Conservation (phyloP, 35 echinoderm and acorn worm genomes). For the Hemicentrotus pulcherrimus region DNA sequence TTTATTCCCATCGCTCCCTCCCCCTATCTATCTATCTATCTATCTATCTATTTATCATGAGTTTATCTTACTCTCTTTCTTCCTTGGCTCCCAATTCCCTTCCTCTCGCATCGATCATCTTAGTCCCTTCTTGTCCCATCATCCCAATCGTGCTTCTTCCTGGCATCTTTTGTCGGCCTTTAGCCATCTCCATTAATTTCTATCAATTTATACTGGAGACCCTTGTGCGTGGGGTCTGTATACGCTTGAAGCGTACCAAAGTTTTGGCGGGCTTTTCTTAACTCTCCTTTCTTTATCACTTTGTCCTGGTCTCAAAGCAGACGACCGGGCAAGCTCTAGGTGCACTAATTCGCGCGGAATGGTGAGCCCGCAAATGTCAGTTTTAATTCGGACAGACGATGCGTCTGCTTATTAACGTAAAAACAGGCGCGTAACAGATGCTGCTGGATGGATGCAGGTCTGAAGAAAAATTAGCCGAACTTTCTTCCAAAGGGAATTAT, state of each 20-base stretch:
- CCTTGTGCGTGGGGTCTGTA: not conserved
- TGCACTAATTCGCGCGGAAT: constrained; percentile 49
- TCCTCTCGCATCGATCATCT: not conserved
- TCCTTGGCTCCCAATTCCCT: not conserved
- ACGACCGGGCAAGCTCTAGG: constrained; percentile 37
- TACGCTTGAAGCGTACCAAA: not conserved
- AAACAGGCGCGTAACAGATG: constrained; percentile 53
- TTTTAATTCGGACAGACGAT: constrained; percentile 17
- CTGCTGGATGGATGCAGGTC: not conserved
- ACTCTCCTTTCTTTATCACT: not conserved
- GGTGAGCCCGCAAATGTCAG: constrained; percentile 46
- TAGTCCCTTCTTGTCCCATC: not conserved
- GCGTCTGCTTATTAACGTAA: constrained; percentile 32
- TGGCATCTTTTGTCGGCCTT: constrained; percentile 15
- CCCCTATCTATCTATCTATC: not conserved
- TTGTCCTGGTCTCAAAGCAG: not conserved
- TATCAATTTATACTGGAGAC: not conserved
- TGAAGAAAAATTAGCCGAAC: not conserved
- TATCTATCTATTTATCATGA: not conserved
- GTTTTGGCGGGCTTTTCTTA: not conserved
- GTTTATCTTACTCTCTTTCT: not conserved
- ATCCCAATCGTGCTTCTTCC: not conserved
- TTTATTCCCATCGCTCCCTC: not conserved
- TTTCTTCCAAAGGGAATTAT: not conserved
- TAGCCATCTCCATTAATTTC: constrained; percentile 18